phyloP scores from a whole-genome alignment of 2,888 invertebrate genomes.

The Calephelis perditalis region DNA sequence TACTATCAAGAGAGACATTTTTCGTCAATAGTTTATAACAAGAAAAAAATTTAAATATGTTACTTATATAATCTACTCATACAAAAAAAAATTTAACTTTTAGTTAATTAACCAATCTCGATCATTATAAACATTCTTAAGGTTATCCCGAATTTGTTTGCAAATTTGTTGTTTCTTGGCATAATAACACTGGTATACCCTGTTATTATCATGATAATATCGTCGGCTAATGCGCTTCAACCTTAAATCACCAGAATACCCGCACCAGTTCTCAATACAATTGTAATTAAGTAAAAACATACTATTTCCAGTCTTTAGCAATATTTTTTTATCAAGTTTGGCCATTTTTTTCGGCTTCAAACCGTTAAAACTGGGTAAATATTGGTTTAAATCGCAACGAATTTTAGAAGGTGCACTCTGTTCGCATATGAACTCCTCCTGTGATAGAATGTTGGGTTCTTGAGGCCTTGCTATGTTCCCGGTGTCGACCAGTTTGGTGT shows the following conservation, averaged over 20 bases:
- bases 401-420: conserved; percentile 41
- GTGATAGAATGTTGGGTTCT: conserved; percentile 49
- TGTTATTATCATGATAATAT: conserved; percentile 53
- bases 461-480: conserved; percentile 52
- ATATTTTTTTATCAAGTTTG: conserved; percentile 40
- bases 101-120: conserved; percentile 34
- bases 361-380: conserved; percentile 45
- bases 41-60: too few relatives aligned
- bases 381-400: conserved; percentile 53
- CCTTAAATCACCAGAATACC: conserved; percentile 43
- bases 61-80: too few relatives aligned
- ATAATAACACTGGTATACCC: conserved; percentile 55
- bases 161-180: conserved; percentile 62
- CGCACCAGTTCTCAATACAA: conserved; percentile 55
- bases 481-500: conserved; percentile 49
- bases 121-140: conserved; percentile 34
- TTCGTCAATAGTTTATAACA: too few relatives aligned
- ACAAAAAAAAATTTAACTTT: background rate
- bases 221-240: conserved; percentile 35
- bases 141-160: conserved; percentile 38
- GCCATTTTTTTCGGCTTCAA: conserved; percentile 43
- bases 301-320: conserved; percentile 47
- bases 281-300: conserved; percentile 42
- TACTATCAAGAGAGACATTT: too few relatives aligned
- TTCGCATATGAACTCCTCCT: conserved; percentile 64